phyloP scores from a whole-genome alignment of 2,113 vertebrate species.

The Procavia capensis region DNA sequence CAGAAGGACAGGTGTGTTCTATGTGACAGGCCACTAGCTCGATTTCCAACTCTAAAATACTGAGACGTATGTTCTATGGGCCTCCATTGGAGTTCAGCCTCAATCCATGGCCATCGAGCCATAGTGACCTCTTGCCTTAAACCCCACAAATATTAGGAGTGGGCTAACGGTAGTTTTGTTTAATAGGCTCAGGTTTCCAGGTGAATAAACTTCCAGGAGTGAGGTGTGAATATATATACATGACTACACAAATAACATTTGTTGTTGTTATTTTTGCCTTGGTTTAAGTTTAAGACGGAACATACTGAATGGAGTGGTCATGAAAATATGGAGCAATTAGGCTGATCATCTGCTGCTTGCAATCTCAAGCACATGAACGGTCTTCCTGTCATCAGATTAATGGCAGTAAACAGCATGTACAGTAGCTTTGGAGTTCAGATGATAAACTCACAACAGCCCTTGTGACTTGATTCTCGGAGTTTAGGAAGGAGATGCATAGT shows the following conservation, averaged over 20 bases:
- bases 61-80: neutral
- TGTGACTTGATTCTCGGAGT: neutral
- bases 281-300: neutral
- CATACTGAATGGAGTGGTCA: neutral
- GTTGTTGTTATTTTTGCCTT: neutral
- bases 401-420: neutral
- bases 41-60: slow-evolving; percentile 28
- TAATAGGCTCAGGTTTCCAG: neutral
- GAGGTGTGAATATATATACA: neutral
- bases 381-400: neutral
- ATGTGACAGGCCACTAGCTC: neutral
- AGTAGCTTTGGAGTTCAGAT: neutral
- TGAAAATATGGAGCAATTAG: neutral
- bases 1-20: neutral
- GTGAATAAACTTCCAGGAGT: neutral
- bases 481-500: neutral
- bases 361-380: neutral
- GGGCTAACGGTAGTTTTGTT: neutral
- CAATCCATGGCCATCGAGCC: no score
- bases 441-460: neutral
- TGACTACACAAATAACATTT: neutral
- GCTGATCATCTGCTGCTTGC: neutral
- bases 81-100: no score
- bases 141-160: neutral
- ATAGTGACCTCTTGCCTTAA: neutral